Evolutionary conservation across 2,888 invertebrate species (phyloP).

Genomic region (Hesperia comma): DNA sequence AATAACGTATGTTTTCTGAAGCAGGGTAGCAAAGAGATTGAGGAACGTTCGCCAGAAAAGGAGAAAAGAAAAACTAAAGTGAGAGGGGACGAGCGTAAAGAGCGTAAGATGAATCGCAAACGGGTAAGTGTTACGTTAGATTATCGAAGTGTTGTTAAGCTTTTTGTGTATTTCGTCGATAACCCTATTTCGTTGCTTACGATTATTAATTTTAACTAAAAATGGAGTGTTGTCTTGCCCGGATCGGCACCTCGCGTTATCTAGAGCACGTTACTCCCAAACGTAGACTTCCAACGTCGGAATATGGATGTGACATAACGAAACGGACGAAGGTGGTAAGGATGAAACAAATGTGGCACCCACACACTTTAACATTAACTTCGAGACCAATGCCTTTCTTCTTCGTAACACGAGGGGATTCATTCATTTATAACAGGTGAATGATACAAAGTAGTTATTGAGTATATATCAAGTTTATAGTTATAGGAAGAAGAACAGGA

Average conservation of each 20-base stretch:
- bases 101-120: conserved; percentile 91
- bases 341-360: background rate
- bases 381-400: background rate
- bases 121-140: conserved; percentile 81
- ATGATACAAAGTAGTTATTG: background rate
- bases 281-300: background rate
- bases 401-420: background rate
- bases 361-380: background rate
- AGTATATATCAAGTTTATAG: background rate
- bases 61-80: conserved; percentile 89
- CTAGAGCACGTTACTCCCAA: background rate
- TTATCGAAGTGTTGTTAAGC: background rate
- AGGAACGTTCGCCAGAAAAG: conserved; percentile 85
- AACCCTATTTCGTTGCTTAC: background rate
- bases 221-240: background rate
- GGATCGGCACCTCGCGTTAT: background rate
- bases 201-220: background rate
- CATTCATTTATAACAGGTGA: background rate
- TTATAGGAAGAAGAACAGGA: no score
- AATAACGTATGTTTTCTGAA: conserved; percentile 59
- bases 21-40: conserved; percentile 85
- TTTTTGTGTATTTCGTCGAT: conserved; percentile 11
- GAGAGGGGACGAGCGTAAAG: conserved; percentile 86
- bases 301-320: background rate
- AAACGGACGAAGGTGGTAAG: background rate